A percentile compares a stretch with the other conserved stretches of the same genome.
These are phyloP conservation scores for Deilephila elpenor DNA, from an alignment of 2,888 invertebrate genomes.

Conservation along the genomic window DNA sequence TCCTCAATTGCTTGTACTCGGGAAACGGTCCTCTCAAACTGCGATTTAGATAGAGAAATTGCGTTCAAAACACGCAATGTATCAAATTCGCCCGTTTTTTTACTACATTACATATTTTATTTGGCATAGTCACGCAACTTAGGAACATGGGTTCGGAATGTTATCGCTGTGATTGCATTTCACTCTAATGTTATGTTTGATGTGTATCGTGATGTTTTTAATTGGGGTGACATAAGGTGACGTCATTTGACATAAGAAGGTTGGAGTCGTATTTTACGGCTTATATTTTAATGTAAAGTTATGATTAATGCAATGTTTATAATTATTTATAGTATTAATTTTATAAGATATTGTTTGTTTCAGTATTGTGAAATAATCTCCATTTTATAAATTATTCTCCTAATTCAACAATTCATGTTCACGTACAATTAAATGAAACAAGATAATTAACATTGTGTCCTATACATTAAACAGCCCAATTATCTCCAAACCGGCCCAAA, in stretches of 20 bases:
- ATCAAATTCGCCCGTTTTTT: slow-evolving; percentile 71
- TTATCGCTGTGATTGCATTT: slow-evolving; percentile 64
- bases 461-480: no score
- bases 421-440: no score
- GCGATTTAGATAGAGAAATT: slow-evolving; percentile 80
- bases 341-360: not conserved
- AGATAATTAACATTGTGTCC: no score
- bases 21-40: slow-evolving; percentile 64
- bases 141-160: slow-evolving; percentile 73
- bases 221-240: slow-evolving; percentile 25
- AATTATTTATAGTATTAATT: not conserved
- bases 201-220: slow-evolving; percentile 35
- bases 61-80: slow-evolving; percentile 71
- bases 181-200: slow-evolving; percentile 32
- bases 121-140: slow-evolving; percentile 69
- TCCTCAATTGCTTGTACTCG: slow-evolving; percentile 28
- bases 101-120: slow-evolving; percentile 64
- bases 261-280: not conserved
- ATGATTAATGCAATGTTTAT: not conserved
- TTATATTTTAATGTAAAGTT: slow-evolving; percentile 1
- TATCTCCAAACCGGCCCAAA: not conserved
- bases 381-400: not conserved
- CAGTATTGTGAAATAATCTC: not conserved
- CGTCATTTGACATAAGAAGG: slow-evolving; percentile 27
- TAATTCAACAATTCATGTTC: not conserved